Base-by-base conservation (phyloP, 2,113 vertebrate genomes). In the Ahaetulla prasina region DNA sequence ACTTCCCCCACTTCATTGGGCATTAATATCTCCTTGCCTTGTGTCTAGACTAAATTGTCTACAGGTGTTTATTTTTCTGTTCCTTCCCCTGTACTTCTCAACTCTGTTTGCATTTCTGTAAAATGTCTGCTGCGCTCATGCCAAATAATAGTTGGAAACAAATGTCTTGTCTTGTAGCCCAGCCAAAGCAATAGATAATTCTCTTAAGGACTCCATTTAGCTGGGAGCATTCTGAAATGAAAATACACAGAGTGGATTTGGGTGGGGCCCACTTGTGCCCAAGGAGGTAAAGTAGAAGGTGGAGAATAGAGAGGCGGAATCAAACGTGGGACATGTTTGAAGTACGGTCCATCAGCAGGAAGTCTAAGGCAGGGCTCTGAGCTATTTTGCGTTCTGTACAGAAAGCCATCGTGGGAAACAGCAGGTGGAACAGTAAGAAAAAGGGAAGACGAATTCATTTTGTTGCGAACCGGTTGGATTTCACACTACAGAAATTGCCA, bases 191-290 rank as follows among this genome's bases (percentile, higher is more conserved):
- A 80, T 52, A 57, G 86, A 14, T 92, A 1, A 4, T 96, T 94
- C 89, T 91, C 74, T 45, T 91, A 20, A 22, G 92, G 84, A 92
- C 86, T 87, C 84, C 91, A 91, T 93, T 87, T 91, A 95, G 95
- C 94, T 95, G 95, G 92, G 94, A 93, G 93, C 88, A 89, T 89
- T 95, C 95, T 91, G 92, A 95, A 93, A 95, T 94, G 94, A 94
- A 95, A 95, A 93, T 94, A 94, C 94, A 95, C 49, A 3, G 91
- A 87, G 93, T 91, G 94, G 87, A 53, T 90, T 55, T 92, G 96
- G 95, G 96, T 96, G 97, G 95, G 95, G 96, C 95, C 1, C 74
- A 0, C 0, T 1, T 74, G 86, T 95, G 57, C 68, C 43, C 92
- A 43, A 87, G 94, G 95, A 97, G 88, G 92, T 49, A 52, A 94